Base-by-base conservation (phyloP, 2,888 invertebrate species). In the Pelosia muscerda region DNA sequence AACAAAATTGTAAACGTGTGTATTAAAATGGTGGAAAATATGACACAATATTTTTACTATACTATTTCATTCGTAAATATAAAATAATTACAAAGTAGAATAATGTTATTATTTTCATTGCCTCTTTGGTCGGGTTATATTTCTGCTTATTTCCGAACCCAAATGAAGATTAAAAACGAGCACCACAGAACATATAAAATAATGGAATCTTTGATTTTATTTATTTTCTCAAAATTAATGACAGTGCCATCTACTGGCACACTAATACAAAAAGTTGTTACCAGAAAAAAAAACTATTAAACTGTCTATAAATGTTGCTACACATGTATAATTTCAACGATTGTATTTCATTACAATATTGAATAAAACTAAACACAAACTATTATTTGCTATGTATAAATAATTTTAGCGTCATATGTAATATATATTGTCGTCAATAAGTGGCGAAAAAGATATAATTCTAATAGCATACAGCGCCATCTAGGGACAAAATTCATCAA, bases 401-500 rank as follows among this genome's bases (percentile, higher is more conserved):
- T n/a, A 9, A n/a, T 28, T 28, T 28, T 19, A n/a, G 2, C 28
- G 2, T 3, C 4, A 10, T 15, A 57, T n/a, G 2, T n/a, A 57
- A n/a, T 4, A 31, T n/a, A n/a, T n/a, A n/a, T 26, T 11, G 6
- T n/a, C 2, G 10, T 23, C 8, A 31, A 23, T 28, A 53, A 54
- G 19, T 19, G 11, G 1, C 25, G 4, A 25, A 13, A 1, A 54
- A 38, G 8, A 26, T 26, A n/a, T 55, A 49, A 31, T 23, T 10
- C n/a, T 28, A 1, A 23, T 5, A 8, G 0, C 3, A 22, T 6
- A 15, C 34, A 54, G 19, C 25, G 91, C 88, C 92, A 91, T 90
- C 94, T 94, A 84, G 73, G 81, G 85, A 64, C 2, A 6, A 49
- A 57, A 67, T 72, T 57, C 54, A 69, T 65, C 71, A 88, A 92